Conservation (phyloP, 2,888 invertebrate species). For the Boloria euphrosyne region DNA sequence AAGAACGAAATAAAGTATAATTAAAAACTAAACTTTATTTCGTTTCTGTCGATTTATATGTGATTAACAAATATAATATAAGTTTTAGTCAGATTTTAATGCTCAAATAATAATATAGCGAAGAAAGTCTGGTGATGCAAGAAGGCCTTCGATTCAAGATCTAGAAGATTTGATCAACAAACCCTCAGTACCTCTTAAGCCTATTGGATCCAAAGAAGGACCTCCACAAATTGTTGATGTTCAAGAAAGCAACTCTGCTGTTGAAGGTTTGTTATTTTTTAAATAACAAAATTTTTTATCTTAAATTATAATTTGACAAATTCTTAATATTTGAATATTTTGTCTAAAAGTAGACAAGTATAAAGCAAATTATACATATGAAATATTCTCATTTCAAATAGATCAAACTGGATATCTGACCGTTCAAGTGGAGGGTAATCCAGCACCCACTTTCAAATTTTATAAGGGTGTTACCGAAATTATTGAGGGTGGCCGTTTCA, state of each 20-base stretch:
- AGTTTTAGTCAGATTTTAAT: conserved; percentile 23
- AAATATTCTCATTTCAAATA: conserved; percentile 53
- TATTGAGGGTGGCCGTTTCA: conserved; percentile 97
- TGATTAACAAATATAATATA: conserved; percentile 55
- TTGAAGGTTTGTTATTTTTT: conserved; percentile 90
- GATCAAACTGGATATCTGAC: conserved; percentile 96
- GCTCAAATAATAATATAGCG: conserved; percentile 74
- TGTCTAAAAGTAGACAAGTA: too few species aligned
- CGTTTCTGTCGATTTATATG: conserved; percentile 47
- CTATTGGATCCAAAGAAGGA: conserved; percentile 87
- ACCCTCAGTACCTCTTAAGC: conserved; percentile 93
- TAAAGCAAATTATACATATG: too few species aligned
- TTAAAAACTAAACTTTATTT: conserved; percentile 26
- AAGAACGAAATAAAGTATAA: too few species aligned
- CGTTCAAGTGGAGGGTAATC: conserved; percentile 96
- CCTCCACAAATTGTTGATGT: conserved; percentile 96
- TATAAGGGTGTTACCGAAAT: conserved; percentile 97
- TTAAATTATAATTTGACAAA: too few species aligned
- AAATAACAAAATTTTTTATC: too few species aligned
- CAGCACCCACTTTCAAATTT: conserved; percentile 97
- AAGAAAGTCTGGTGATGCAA: conserved; percentile 94
- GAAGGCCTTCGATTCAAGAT: conserved; percentile 94
- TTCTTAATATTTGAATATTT: too few species aligned
- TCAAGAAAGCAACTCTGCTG: conserved; percentile 96
- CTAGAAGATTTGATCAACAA: conserved; percentile 95